Evolutionary conservation across 2,113 vertebrate genomes (phyloP), one percentile per base, ranked within the genome.

Genomic region (Pseudopodoces humilis): DNA sequence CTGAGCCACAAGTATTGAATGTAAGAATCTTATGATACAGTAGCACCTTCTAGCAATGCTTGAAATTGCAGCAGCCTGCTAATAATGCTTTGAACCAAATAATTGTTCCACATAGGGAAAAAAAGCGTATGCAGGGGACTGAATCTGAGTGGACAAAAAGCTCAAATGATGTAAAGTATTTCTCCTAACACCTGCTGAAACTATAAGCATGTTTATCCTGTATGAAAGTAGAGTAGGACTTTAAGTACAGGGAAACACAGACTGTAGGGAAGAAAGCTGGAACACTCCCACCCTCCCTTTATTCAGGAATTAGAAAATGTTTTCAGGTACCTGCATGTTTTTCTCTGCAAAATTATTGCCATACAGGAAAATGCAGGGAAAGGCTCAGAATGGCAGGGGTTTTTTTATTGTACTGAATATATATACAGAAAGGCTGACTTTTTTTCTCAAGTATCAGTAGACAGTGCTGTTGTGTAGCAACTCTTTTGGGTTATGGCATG

Each of bases 231-330:
- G 24, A 47, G 33, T 47, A 80, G 27, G 59, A 35, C 43, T 90
- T 31, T 13, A 70, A 27, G 50, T 83, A 56, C 50, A 83, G 69
- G 47, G 46, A 50, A 85, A 55, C 39, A 74, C 14, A 46, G 47
- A 60, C 30, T 27, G 11, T 46, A 41, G 43, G 27, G 24, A 80
- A 88, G 37, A 58, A 88, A 33, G 55, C 2, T 41, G 21, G 16
- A 91, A 63, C 3, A 15, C 33, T 92, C 91, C 24, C 35, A 59
- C 35, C 6, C 25, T 91, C 15, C 25, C n/a, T 94, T 91, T 72
- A 11, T 90, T 83, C 96, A 94, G 56, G 90, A 92, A 70, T 92
- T 91, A 92, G 56, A 72, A 77, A 69, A 76, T 67, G 80, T 97
- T 97, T 96, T 95, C 88, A 86, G 35, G 28, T 84, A 27, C 59